Evolutionary conservation across 1,140 invertebrate species (phyloP).

Genomic region (Papilio polytes): DNA sequence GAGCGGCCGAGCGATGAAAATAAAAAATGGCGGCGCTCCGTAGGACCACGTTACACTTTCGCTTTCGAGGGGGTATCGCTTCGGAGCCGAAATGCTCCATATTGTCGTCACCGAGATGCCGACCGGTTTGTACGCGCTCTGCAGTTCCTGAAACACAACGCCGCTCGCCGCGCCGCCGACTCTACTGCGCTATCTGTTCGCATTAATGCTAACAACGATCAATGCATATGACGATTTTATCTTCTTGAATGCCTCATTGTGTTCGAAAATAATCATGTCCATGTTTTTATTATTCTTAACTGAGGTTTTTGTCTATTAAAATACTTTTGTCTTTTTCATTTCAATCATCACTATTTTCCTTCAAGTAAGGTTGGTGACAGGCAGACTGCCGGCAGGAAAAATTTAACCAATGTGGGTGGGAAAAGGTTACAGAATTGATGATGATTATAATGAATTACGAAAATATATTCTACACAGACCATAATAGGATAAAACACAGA

Average conservation of each 20-base stretch:
- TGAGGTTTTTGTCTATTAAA: neutral
- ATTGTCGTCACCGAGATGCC: slow-evolving; percentile 58
- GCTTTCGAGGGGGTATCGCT: slow-evolving; percentile 76
- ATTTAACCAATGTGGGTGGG: too few relatives aligned
- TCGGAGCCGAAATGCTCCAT: slow-evolving; percentile 69
- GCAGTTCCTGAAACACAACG: slow-evolving; percentile 53
- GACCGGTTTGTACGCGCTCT: slow-evolving; percentile 59
- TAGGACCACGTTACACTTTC: slow-evolving; percentile 83
- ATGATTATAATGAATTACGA: too few relatives aligned
- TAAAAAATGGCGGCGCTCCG: slow-evolving; percentile 71
- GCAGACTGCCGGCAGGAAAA: too few relatives aligned
- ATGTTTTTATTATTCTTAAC: neutral
- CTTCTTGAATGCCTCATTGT: neutral
- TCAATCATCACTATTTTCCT: neutral
- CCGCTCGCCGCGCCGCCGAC: neutral
- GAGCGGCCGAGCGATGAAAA: slow-evolving; percentile 77
- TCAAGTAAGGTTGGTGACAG: too few relatives aligned
- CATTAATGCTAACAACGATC: neutral
- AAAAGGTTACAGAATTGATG: too few relatives aligned
- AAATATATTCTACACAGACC: too few relatives aligned
- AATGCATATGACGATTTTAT: neutral
- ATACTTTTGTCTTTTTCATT: neutral
- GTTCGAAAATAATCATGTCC: neutral
- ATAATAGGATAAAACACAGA: too few relatives aligned
- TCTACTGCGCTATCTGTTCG: neutral